Evolutionary conservation across 1,140 invertebrate species (phyloP), one percentile per base, ranked within the genome.

Genomic region (Bombus haemorrhoidalis): DNA sequence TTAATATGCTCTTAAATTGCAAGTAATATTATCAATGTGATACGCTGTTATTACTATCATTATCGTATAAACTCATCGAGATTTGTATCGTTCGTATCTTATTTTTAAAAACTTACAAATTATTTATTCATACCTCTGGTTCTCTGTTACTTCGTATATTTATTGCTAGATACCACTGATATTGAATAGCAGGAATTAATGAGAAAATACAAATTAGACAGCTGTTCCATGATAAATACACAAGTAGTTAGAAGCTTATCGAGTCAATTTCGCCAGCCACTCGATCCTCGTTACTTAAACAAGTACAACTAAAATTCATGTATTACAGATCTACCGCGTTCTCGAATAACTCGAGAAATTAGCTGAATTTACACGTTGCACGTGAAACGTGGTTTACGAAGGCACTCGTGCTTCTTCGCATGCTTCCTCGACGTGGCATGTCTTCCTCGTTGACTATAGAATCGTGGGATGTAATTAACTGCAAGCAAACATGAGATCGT

Each of bases 391-490:
- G 69, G 69, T 71, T 71, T 71, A 71, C 69, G 69, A 71, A 25
- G 39, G 37, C 9, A 41, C 37, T 41, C 25, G 69, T 71, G 37
- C 69, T 39, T 28, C 69, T 28, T 71, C 69, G 69, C 37, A 9
- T 71, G 25, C 13, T 71, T 71, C 69, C 28, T 28, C 69, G 2
- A 71, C 10, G 15, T 71, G 39, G 41, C 10, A n/a, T 71, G 39
- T 71, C 69, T 71, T 71, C 69, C 69, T 41, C 41, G 28, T 71
- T 41, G 39, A 71, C 69, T 28, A 13, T 39, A 39, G 69, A 71
- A 41, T 71, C 37, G 39, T 28, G 25, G 39, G 37, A 39, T 25
- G 69, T 73, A 73, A 73, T 73, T 73, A 73, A 73, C 72, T 32
- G 18, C n/a, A 3, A 22, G 39, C 72, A 73, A 47, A 43, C 41